phyloP scores from a whole-genome alignment of 2,888 invertebrate genomes.

The Amiota mariae region DNA sequence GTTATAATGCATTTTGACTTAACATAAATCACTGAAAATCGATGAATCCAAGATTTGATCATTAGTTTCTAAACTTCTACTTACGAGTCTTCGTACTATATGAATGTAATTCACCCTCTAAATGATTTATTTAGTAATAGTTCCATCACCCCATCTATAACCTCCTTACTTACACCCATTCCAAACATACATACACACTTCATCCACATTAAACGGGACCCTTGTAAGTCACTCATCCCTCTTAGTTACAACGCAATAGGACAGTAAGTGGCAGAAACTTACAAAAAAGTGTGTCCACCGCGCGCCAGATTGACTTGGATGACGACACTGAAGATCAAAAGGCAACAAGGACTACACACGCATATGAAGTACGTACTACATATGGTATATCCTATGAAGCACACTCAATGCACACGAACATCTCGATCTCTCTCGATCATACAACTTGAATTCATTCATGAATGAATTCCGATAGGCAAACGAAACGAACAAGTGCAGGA shows the following conservation, averaged over 20 bases:
- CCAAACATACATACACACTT: neutral
- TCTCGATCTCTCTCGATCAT: conserved; percentile 61
- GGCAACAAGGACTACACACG: neutral
- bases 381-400: conserved; percentile 40
- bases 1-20: too few species aligned
- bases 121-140: too few species aligned
- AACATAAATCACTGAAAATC: too few species aligned
- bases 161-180: too few species aligned
- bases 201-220: neutral
- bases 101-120: too few species aligned
- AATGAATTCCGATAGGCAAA: neutral
- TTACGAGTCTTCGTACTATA: too few species aligned
- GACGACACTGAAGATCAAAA: conserved; percentile 25
- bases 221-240: neutral
- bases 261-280: conserved; percentile 37
- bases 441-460: conserved; percentile 20
- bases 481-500: conserved; percentile 14
- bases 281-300: conserved; percentile 67
- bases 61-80: too few species aligned
- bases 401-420: conserved; percentile 63
- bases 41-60: too few species aligned
- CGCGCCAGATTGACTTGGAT: conserved; percentile 50
- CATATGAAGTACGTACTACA: neutral
- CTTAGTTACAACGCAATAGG: conserved; percentile 29
- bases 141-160: too few species aligned